phyloP scores from a whole-genome alignment of 2,797 vertebrate species.

The Australoheros facetus region DNA sequence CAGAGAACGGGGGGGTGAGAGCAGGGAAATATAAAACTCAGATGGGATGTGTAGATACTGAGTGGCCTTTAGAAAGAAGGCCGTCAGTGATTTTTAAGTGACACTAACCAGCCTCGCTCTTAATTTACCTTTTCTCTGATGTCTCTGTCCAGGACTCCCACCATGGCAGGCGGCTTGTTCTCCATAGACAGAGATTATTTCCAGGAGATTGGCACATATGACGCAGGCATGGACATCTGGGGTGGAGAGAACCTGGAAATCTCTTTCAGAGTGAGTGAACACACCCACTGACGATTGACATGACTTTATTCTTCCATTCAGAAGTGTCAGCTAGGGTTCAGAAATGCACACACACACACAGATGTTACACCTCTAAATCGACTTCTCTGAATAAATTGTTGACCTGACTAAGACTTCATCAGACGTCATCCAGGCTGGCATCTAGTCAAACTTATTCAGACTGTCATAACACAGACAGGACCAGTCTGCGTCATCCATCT shows the following conservation, averaged over 20 bases:
- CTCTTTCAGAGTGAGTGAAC: constrained; percentile 93
- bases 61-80: constrained; percentile 52
- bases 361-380: constrained; percentile 18
- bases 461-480: constrained; percentile 41
- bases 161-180: constrained; percentile 98
- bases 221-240: constrained; percentile 99
- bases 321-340: constrained; percentile 13
- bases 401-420: constrained; percentile 38
- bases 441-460: constrained; percentile 34
- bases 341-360: constrained; percentile 2
- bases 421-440: constrained; percentile 29
- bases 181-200: constrained; percentile 99
- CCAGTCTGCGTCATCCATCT: constrained; percentile 16
- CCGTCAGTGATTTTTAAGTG: constrained; percentile 35
- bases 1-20: constrained; percentile 13
- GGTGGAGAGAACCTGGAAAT: constrained; percentile 99
- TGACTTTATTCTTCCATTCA: constrained; percentile 49
- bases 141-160: constrained; percentile 88
- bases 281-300: constrained; percentile 29
- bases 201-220: constrained; percentile 98
- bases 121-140: constrained; percentile 14
- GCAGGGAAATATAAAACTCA: constrained; percentile 43
- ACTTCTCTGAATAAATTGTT: constrained; percentile 39
- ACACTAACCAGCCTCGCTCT: constrained; percentile 9
- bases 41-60: constrained; percentile 47